phyloP scores from a whole-genome alignment of 2,888 invertebrate species.

The Megalurothrips usitatus region DNA sequence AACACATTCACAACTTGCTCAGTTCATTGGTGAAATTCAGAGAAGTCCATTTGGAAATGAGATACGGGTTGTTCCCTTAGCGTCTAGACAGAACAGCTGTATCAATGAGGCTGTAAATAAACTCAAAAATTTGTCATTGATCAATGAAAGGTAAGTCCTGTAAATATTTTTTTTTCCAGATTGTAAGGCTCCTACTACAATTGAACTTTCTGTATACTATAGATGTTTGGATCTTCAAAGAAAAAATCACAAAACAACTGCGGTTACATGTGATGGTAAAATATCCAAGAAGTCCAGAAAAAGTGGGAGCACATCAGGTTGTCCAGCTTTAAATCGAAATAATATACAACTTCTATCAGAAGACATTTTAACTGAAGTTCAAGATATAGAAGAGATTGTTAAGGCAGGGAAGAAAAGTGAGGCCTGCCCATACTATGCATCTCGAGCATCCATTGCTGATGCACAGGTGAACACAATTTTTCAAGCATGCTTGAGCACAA shows the following conservation, averaged over 20 bases:
- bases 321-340: constrained; percentile 62
- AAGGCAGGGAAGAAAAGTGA: constrained; percentile 60
- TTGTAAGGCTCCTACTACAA: constrained; percentile 30
- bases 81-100: constrained; percentile 89
- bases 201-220: constrained; percentile 36
- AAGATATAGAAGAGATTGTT: constrained; percentile 85
- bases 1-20: constrained; percentile 94
- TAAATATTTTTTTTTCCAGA: constrained; percentile 30
- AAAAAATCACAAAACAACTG: constrained; percentile 54
- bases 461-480: constrained; percentile 57
- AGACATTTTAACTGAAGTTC: constrained; percentile 61
- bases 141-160: constrained; percentile 71
- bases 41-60: constrained; percentile 69
- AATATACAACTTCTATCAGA: constrained; percentile 62
- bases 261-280: constrained; percentile 55
- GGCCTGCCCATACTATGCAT: constrained; percentile 92
- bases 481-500: too few species aligned
- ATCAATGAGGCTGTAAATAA: constrained; percentile 74
- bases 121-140: constrained; percentile 68
- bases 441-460: constrained; percentile 72
- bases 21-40: constrained; percentile 89
- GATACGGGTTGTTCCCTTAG: constrained; percentile 73
- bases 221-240: constrained; percentile 78
- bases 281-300: constrained; percentile 55
- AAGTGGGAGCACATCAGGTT: constrained; percentile 55